phyloP scores from a whole-genome alignment of 2,113 vertebrate species.

The Pseudonaja textilis region DNA sequence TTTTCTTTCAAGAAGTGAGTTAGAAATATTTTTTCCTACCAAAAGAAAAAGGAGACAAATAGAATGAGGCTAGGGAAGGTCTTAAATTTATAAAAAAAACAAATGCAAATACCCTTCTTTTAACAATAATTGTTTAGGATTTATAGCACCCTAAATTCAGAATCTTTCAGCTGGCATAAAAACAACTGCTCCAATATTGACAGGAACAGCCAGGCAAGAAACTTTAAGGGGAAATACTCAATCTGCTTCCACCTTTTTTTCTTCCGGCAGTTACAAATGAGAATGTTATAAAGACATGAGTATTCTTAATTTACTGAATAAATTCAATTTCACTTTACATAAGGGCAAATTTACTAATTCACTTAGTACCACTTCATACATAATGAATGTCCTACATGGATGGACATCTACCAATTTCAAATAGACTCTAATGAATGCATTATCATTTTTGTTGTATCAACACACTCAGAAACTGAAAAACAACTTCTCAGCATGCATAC shows the following conservation, averaged over 20 bases:
- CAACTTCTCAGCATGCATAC: background rate
- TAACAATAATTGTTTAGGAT: background rate
- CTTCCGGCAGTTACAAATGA: background rate
- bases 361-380: background rate
- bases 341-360: background rate
- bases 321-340: constrained; percentile 2
- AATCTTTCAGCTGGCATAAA: background rate
- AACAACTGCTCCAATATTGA: background rate
- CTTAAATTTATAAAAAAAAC: background rate
- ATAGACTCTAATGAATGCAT: background rate
- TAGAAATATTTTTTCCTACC: background rate
- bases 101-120: background rate
- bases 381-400: background rate
- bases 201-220: constrained; percentile 7
- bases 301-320: constrained; percentile 10
- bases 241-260: background rate
- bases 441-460: background rate
- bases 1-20: background rate
- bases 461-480: background rate
- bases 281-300: background rate
- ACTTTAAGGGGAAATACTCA: background rate
- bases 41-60: background rate
- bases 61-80: background rate
- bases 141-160: background rate
- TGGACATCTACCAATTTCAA: background rate